Evolutionary conservation across 2,888 invertebrate species (phyloP), one percentile per base, ranked within the genome.

Genomic region (Glaucopsyche alexis): DNA sequence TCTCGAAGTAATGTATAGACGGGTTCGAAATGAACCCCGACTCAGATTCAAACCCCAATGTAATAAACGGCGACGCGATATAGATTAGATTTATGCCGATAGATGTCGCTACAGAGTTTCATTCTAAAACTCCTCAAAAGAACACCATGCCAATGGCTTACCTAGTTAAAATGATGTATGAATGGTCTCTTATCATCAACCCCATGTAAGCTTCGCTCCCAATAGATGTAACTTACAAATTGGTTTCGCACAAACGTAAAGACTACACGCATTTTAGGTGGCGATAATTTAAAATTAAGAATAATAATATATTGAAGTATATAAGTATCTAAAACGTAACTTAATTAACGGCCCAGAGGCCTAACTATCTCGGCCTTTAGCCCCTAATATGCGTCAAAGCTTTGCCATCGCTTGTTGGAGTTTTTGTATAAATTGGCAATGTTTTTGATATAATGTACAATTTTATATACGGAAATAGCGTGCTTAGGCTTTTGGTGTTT

Each of bases 401-500:
- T 72, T 64, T 64, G 50, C 72, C 49, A 69, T 72, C 47, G 66
- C 42, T 52, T 67, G 45, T 67, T 80, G 72, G 80, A 74, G 71
- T 79, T 76, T 80, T 79, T 80, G 78, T 80, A 80, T 16, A 16
- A 71, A 71, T 80, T 74, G 80, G 81, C 81, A 78, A 80, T 77
- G 77, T 81, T 82, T 79, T 82, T 80, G 76, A 80, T 80, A 79
- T 78, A 77, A 78, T 81, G 81, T 84, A 83, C 83, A 84, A 80
- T 76, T 80, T 84, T 77, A 76, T 73, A 83, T 80, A 74, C 77
- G 78, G 78, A 81, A 82, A 80, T 76, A 78, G 77, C 64, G 73
- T 81, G 85, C 85, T 86, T 87, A 81, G 80, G 88, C 87, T 88
- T 88, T 87, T 81, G 84, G 83, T 87, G 87, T 87, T 80, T 84